phyloP scores from a whole-genome alignment of 2,113 vertebrate species.

The Acinonyx jubatus region DNA sequence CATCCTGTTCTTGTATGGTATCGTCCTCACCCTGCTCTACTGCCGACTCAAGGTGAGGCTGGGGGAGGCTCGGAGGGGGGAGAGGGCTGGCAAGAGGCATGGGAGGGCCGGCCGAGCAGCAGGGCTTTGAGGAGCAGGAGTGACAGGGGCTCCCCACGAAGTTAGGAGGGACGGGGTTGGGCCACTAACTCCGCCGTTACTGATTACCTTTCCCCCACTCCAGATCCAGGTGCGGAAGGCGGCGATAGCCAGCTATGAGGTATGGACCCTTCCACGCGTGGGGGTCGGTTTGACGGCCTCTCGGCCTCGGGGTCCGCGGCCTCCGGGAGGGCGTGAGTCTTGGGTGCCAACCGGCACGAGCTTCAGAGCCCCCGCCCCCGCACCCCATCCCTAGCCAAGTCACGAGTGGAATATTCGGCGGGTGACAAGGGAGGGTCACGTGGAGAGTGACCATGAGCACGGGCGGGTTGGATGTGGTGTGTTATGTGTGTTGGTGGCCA shows the following conservation, averaged over 20 bases:
- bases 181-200: not conserved
- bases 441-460: not conserved
- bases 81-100: not conserved
- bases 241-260: constrained; percentile 52
- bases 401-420: not conserved
- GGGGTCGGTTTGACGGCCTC: not conserved
- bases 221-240: constrained; percentile 79
- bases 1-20: constrained; percentile 90
- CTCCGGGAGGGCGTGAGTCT: not conserved
- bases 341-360: not conserved
- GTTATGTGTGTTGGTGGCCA: not conserved
- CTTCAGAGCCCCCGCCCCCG: not conserved
- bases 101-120: not conserved
- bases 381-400: not conserved
- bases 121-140: not conserved
- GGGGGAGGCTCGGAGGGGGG: not conserved
- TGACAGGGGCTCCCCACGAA: not conserved
- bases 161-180: not conserved
- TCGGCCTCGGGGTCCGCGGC: not conserved
- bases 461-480: not conserved
- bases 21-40: constrained; percentile 90
- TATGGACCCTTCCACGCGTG: not conserved
- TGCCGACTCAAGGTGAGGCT: constrained; percentile 89
- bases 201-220: not conserved
- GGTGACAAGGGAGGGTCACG: not conserved